Conservation (phyloP, 2,113 vertebrate genomes). For the Menura novaehollandiae region DNA sequence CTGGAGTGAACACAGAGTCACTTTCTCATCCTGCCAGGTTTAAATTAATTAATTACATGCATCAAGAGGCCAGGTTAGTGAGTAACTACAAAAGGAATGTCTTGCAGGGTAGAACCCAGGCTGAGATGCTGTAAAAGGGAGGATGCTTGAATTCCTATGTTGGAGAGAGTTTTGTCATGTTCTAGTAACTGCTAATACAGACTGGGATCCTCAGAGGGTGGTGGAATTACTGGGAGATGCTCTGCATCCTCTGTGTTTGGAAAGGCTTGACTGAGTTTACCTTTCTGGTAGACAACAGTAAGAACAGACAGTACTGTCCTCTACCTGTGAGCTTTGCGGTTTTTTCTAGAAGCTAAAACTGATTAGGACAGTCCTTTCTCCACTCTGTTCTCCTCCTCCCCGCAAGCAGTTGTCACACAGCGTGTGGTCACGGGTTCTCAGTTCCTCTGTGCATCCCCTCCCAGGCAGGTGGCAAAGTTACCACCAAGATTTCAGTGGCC, state of each 20-base stretch:
- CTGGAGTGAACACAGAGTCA: background rate
- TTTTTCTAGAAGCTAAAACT: background rate
- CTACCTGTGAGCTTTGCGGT: background rate
- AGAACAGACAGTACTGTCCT: background rate
- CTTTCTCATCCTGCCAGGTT: background rate
- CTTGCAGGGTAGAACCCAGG: background rate
- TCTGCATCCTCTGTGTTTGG: background rate
- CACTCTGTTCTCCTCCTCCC: background rate
- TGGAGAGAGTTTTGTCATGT: background rate
- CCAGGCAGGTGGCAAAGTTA: background rate
- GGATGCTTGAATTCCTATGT: background rate
- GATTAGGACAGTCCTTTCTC: background rate
- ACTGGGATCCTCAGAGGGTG: background rate
- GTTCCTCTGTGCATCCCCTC: background rate
- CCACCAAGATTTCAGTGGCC: background rate
- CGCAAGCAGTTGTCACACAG: background rate
- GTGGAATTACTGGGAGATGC: background rate
- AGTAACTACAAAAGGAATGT: background rate
- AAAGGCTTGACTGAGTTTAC: background rate
- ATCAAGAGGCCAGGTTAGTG: background rate
- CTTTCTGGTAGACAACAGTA: background rate
- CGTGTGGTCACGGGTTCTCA: fast-evolving
- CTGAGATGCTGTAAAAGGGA: background rate
- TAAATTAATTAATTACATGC: background rate
- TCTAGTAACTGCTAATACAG: background rate